Percentiles rank a stretch among this genome's conserved stretches.
These are phyloP conservation scores for Okapia johnstoni DNA, from an alignment of 2,113 vertebrate genomes.

Conservation along the genomic window DNA sequence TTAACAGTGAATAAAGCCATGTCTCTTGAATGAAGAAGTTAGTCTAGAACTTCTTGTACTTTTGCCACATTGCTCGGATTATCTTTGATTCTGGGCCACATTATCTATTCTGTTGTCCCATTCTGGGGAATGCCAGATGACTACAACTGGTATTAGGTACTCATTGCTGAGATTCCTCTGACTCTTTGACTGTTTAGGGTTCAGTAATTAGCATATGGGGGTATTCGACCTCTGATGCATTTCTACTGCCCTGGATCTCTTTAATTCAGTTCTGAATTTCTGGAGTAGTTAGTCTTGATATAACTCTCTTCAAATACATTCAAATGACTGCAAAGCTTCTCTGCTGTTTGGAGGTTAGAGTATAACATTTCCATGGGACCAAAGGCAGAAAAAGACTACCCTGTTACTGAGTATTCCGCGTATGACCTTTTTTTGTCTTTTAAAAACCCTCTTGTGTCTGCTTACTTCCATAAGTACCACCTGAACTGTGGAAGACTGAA, in stretches of 20 bases:
- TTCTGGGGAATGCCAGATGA: not conserved
- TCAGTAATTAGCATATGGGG: not conserved
- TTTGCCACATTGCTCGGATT: not conserved
- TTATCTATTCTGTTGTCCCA: not conserved
- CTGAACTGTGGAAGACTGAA: not conserved
- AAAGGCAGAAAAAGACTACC: not conserved
- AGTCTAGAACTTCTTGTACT: not conserved
- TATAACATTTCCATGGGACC: not conserved
- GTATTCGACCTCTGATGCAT: not conserved
- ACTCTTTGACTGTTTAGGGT: not conserved
- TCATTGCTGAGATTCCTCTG: not conserved
- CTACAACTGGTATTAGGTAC: fast-evolving
- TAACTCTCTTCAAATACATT: not conserved
- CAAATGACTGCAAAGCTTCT: not conserved
- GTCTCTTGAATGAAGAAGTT: not conserved
- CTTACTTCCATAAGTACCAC: not conserved
- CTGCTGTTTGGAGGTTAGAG: not conserved
- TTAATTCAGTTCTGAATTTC: not conserved
- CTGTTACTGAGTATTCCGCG: not conserved
- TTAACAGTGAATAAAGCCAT: not conserved
- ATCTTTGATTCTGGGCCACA: not conserved
- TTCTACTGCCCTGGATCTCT: not conserved
- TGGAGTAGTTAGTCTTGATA: not conserved
- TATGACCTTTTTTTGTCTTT: not conserved
- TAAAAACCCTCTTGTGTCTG: not conserved